Conservation (phyloP, 1,140 invertebrate genomes). For the Hyles euphorbiae region DNA sequence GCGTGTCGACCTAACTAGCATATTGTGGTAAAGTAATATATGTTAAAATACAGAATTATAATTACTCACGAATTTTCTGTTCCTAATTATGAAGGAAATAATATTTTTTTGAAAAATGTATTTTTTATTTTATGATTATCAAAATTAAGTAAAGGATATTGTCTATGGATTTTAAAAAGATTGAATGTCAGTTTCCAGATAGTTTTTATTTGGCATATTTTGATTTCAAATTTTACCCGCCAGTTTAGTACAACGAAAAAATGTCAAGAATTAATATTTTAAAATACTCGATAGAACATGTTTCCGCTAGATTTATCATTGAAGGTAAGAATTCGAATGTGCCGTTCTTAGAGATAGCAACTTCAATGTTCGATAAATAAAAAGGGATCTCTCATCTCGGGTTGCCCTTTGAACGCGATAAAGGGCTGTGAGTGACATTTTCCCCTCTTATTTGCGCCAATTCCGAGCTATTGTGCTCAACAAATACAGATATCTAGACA, state of each 20-base stretch:
- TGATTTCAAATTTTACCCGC: too few relatives aligned
- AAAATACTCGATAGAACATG: not conserved
- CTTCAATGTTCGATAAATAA: conserved; percentile 2
- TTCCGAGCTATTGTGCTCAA: not conserved
- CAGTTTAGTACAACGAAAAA: not conserved
- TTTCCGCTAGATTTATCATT: conserved; percentile 4
- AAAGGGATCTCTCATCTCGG: conserved; percentile 5
- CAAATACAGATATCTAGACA: not conserved
- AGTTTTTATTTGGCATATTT: too few relatives aligned
- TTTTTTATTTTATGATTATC: too few relatives aligned
- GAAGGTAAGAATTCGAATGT: not conserved
- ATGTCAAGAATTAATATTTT: not conserved
- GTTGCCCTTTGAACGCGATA: conserved; percentile 9
- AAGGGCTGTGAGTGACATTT: conserved; percentile 11
- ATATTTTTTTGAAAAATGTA: too few relatives aligned
- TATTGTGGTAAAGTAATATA: conserved; percentile 35
- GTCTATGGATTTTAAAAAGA: too few relatives aligned
- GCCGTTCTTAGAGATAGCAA: too few relatives aligned
- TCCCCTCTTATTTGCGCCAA: conserved; percentile 1
- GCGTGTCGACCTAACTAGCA: conserved; percentile 69
- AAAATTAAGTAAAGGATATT: too few relatives aligned
- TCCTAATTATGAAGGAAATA: too few relatives aligned
- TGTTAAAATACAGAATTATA: not conserved
- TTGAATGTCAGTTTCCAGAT: too few relatives aligned
- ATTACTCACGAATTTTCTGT: not conserved